Conservation (phyloP, 2,888 invertebrate species). For the Leptinotarsa rubiginosa region DNA sequence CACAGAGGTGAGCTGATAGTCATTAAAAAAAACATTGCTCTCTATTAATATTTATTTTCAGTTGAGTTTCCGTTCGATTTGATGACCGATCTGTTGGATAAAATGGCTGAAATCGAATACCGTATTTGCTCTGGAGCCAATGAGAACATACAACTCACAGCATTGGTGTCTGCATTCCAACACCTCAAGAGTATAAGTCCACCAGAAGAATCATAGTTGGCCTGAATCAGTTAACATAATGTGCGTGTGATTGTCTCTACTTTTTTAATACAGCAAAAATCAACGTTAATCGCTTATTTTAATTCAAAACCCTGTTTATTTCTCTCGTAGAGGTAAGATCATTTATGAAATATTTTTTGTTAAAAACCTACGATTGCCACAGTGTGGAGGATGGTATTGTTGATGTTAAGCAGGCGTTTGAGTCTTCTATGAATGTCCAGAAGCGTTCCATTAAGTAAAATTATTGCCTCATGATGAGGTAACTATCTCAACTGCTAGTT, state of each 20-base stretch:
- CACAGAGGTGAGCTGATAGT: constrained; percentile 80
- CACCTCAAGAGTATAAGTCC: constrained; percentile 74
- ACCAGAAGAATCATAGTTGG: constrained; percentile 38
- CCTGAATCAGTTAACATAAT: not conserved
- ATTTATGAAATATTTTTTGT: no score
- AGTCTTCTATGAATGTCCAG: no score
- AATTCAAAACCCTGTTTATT: not conserved
- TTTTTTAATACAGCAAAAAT: not conserved
- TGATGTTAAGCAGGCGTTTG: no score
- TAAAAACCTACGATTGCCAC: no score
- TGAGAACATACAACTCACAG: constrained; percentile 90
- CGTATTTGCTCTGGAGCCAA: constrained; percentile 87
- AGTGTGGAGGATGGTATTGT: no score
- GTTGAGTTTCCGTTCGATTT: constrained; percentile 89
- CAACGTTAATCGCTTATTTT: not conserved
- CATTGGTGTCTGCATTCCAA: constrained; percentile 90
- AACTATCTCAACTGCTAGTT: no score
- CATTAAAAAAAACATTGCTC: constrained; percentile 1
- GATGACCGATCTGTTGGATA: constrained; percentile 81
- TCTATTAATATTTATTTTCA: constrained; percentile 66
- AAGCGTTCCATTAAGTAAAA: no score
- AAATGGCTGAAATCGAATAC: constrained; percentile 91
- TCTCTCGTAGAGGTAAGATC: not conserved
- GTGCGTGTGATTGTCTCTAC: constrained; percentile 2
- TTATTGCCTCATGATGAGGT: no score